Evolutionary conservation across 2,797 vertebrate genomes (phyloP).

Genomic region (Lacerta viridis): DNA sequence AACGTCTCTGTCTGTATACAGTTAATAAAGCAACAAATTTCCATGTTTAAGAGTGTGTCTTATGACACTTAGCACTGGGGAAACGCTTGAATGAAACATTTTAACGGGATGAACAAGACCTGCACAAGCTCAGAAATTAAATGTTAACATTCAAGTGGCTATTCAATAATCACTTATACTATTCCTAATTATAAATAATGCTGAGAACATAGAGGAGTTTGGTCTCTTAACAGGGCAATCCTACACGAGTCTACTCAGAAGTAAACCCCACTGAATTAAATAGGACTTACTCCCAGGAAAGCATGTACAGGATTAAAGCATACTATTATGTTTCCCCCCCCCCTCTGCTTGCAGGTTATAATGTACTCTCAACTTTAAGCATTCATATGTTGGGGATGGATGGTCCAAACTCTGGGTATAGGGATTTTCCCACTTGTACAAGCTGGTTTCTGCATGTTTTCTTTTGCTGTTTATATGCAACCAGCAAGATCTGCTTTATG

Average conservation of each 20-base stretch:
- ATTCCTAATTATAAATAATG: neutral
- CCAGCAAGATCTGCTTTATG: conserved; percentile 70
- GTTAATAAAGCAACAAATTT: neutral
- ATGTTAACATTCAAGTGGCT: neutral
- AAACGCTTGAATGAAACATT: neutral
- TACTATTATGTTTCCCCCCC: neutral
- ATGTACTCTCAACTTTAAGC: neutral
- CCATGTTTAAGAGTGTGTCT: neutral
- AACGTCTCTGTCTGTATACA: neutral
- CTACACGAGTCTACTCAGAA: neutral
- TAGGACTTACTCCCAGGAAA: neutral
- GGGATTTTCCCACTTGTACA: neutral
- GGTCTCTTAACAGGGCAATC: neutral
- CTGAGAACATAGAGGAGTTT: neutral
- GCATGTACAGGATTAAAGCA: neutral
- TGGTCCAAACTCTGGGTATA: neutral
- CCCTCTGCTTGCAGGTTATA: neutral
- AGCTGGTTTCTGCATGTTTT: conserved; percentile 6
- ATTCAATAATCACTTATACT: neutral
- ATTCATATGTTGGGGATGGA: neutral
- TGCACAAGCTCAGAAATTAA: neutral
- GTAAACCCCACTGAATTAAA: neutral
- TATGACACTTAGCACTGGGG: neutral
- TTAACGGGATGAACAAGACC: neutral
- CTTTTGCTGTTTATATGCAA: conserved; percentile 58